Base-by-base conservation (phyloP, 2,113 vertebrate species). In the Crotophaga sulcirostris region DNA sequence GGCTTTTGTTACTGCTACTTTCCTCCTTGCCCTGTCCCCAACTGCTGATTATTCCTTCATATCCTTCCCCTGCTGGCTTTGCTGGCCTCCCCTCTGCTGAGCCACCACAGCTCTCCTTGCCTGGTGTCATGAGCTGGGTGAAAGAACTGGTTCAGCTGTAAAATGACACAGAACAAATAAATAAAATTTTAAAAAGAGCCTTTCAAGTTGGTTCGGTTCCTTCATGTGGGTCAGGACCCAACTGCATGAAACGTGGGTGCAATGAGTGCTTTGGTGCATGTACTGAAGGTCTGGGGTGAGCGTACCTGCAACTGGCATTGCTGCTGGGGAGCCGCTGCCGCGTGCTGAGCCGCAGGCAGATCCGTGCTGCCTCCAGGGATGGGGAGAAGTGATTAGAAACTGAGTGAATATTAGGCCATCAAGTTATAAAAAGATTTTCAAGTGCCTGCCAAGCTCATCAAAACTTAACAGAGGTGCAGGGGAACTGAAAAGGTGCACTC, bases 401-500 rank as follows among this genome's bases (percentile, higher is more conserved):
- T 25, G 33, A 31, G 21, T 38, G 44, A 77, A 87, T 81, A 81
- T 29, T 42, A 33, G 13, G 17, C 28, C 13, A 36, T 34, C 19
- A 34, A 20, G 13, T 74, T 5, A 12, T 33, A 36, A 36, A 19
- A 51, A 52, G 16, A 3, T 29, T 40, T 33, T 58, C 8, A 17
- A 3, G 38, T 58, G 73, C 3, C 23, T 84, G 42, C 24, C 5
- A 2, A 1, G 1, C 16, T 84, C 1, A 2, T 24, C 51, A 58
- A 70, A 84, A 64, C 45, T 83, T 17, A 20, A 1, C 51, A 74
- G 68, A 77, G 34, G 31, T 84, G 55, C 0, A 0, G 0, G 1
- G 73, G 31, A 51, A 2, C 29, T 1, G 0, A 14, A 73, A 23
- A 6, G 0, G 2, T 0, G 0, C 52, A 24, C 54, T 19, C 5